A percentile compares a stretch with the other conserved stretches of the same genome.
Evolutionary conservation across 1,140 invertebrate genomes (phyloP).

Genomic region (Mamestra configurata): DNA sequence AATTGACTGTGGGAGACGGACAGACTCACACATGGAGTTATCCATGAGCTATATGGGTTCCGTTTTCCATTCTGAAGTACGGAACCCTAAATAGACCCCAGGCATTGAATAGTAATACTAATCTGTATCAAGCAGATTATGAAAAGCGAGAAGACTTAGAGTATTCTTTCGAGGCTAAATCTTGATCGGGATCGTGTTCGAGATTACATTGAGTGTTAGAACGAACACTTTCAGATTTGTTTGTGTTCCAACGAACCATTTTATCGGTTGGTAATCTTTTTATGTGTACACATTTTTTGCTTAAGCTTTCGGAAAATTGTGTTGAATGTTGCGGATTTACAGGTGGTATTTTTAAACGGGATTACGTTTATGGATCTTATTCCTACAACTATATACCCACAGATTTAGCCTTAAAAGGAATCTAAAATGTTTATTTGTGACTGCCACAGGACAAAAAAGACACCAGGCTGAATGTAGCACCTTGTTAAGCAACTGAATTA

Average conservation of each 20-base stretch:
- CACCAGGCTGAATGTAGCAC: too few relatives aligned
- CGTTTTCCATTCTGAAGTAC: too few relatives aligned
- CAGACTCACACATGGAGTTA: too few relatives aligned
- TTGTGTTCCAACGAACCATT: slow-evolving; percentile 25
- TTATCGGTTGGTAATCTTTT: slow-evolving; percentile 31
- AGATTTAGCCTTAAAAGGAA: too few relatives aligned
- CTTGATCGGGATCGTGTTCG: slow-evolving; percentile 1
- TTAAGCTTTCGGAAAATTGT: slow-evolving; percentile 23
- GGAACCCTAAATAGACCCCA: too few relatives aligned
- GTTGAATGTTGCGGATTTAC: slow-evolving; percentile 1
- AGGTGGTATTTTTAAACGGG: not conserved
- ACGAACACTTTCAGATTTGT: slow-evolving; percentile 25
- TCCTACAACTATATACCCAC: too few relatives aligned
- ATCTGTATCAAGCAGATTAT: slow-evolving; percentile 26
- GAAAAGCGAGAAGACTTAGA: not conserved
- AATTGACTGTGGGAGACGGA: too few relatives aligned
- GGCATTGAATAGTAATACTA: slow-evolving; percentile 25
- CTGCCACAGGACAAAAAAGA: too few relatives aligned
- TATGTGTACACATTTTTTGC: slow-evolving; percentile 20
- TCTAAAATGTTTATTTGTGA: too few relatives aligned
- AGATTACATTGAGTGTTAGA: slow-evolving; percentile 27
- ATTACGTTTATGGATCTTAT: too few relatives aligned
- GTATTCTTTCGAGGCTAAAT: slow-evolving; percentile 23
- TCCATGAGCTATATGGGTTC: too few relatives aligned
- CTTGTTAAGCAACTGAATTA: too few relatives aligned